Percentiles rank a stretch among this genome's conserved stretches.
Conservation (phyloP, 2,888 invertebrate species). For the Nasonovia ribisnigri region DNA sequence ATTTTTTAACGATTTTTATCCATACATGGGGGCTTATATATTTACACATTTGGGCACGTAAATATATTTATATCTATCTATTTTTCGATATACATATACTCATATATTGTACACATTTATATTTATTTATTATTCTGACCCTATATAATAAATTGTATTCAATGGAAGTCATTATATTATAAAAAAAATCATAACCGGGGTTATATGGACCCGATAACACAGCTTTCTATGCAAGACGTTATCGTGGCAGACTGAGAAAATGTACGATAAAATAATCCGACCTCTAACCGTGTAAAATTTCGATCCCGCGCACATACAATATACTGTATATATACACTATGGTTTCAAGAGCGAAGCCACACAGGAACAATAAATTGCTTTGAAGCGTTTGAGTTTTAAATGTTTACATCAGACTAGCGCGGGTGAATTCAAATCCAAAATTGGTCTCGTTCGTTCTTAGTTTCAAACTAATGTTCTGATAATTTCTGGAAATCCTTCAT, state of each 20-base stretch:
- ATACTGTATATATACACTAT: neutral
- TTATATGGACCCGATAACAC: conserved; percentile 44
- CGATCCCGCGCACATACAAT: neutral
- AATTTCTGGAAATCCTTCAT: neutral
- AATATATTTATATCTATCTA: neutral
- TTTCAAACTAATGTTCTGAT: neutral
- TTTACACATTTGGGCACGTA: neutral
- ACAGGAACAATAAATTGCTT: neutral
- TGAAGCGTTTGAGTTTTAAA: neutral
- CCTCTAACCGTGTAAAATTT: conserved; percentile 44
- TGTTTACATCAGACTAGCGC: neutral
- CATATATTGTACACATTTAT: neutral
- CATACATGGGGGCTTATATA: neutral
- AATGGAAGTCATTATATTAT: conserved; percentile 39
- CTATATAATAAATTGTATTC: neutral
- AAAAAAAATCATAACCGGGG: conserved; percentile 28
- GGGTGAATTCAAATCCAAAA: neutral
- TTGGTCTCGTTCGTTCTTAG: neutral
- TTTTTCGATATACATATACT: neutral
- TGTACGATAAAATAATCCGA: conserved; percentile 44
- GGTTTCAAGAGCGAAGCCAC: neutral
- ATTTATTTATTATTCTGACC: conserved; percentile 10
- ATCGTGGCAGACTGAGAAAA: conserved; percentile 42
- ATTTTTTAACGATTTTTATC: neutral
- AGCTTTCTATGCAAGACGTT: conserved; percentile 41